A percentile compares a stretch with the other conserved stretches of the same genome.
phyloP scores from a whole-genome alignment of 30 jellyfish, hydroid and myxozoan genomes.

The Hydractinia symbiolongicarpus region DNA sequence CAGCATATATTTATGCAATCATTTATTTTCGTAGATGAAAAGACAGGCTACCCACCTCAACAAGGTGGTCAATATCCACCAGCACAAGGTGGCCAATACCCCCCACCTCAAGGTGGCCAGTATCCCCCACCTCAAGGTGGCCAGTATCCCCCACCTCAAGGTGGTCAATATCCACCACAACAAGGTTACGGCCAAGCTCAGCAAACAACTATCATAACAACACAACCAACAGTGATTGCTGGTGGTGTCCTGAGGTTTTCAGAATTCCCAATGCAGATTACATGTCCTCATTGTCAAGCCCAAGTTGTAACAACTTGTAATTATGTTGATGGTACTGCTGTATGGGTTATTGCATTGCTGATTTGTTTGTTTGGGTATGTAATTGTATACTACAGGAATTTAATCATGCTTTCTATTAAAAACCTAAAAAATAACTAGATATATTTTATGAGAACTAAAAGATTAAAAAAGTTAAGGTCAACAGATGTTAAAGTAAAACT shows the following conservation, averaged over 20 bases:
- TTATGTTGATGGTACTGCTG: constrained; percentile 55
- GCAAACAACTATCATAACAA: constrained; percentile 47
- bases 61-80: background rate
- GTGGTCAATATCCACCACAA: constrained; percentile 39
- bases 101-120: background rate
- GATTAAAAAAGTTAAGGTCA: no score
- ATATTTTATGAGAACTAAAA: no score
- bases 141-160: constrained; percentile 43
- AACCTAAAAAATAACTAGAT: no score
- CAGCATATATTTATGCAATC: no score
- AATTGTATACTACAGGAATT: background rate
- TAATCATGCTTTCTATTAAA: no score
- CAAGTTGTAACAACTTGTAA: constrained; percentile 53
- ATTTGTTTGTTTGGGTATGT: constrained; percentile 71
- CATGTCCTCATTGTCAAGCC: constrained; percentile 69
- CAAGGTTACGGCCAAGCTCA: constrained; percentile 26
- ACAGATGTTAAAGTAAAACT: no score
- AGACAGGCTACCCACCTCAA: constrained; percentile 4
- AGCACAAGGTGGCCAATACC: background rate
- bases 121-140: constrained; percentile 5
- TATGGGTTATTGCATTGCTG: constrained; percentile 54
- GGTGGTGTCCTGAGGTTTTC: constrained; percentile 33
- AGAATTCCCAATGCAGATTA: constrained; percentile 59
- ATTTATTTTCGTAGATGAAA: background rate
- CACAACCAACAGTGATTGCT: constrained; percentile 50